Evolutionary conservation across 2,888 invertebrate species (phyloP).

Genomic region (Vesta saturnalis): DNA sequence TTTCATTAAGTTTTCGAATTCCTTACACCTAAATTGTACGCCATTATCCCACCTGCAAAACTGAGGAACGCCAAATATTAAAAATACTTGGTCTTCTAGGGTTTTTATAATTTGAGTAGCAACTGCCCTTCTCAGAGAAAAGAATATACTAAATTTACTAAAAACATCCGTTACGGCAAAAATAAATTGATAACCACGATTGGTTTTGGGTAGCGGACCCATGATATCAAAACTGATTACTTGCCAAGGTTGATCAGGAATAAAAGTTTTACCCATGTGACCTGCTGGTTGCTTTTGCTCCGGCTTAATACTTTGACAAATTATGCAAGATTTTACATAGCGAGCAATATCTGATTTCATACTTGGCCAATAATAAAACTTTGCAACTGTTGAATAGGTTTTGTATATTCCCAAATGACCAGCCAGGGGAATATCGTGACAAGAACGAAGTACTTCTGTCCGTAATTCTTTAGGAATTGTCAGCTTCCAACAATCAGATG

Average conservation of each 20-base stretch:
- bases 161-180: conserved; percentile 29
- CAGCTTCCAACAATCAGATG: conserved; percentile 35
- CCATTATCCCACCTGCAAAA: conserved; percentile 35
- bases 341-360: conserved; percentile 30
- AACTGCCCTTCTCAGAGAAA: conserved; percentile 25
- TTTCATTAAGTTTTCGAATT: conserved; percentile 4
- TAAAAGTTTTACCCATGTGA: too few relatives aligned
- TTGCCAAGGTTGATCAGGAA: too few relatives aligned
- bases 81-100: conserved; percentile 34
- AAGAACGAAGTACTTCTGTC: conserved; percentile 7
- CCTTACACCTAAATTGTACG: conserved; percentile 27
- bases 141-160: conserved; percentile 18
- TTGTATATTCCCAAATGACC: conserved; percentile 44
- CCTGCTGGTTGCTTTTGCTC: too few relatives aligned
- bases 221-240: too few relatives aligned
- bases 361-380: conserved; percentile 45
- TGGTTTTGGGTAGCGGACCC: too few relatives aligned
- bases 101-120: conserved; percentile 14
- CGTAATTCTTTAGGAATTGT: too few relatives aligned
- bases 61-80: conserved; percentile 33
- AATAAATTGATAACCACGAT: conserved; percentile 27
- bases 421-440: conserved; percentile 38
- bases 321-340: too few relatives aligned
- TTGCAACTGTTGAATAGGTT: conserved; percentile 32
- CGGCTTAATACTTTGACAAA: too few relatives aligned